phyloP scores from a whole-genome alignment of 2,113 vertebrate genomes.

The Fukomys damarensis region DNA sequence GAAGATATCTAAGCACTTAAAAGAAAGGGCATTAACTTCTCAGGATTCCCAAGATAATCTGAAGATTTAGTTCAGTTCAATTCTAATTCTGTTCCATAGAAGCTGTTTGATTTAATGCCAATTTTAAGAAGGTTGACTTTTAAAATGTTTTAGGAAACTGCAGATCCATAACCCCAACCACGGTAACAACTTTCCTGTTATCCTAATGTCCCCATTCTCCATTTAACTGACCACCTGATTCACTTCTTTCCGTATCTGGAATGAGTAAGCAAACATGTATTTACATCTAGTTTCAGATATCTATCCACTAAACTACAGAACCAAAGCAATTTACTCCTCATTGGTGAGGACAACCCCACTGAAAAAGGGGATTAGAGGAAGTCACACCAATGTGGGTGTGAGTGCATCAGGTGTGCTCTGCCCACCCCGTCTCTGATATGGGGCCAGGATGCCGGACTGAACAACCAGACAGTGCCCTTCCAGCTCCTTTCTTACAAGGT shows the following conservation, averaged over 20 bases:
- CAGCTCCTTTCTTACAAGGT: background rate
- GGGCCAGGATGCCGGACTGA: background rate
- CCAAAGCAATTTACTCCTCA: background rate
- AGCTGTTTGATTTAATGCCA: background rate
- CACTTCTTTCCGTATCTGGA: background rate
- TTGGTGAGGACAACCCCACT: background rate
- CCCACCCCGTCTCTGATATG: rapidly evolving
- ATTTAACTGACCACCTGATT: background rate
- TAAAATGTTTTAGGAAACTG: conserved; percentile 37
- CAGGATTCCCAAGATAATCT: conserved; percentile 43
- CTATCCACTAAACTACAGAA: conserved; percentile 39
- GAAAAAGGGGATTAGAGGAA: background rate
- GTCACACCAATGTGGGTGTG: too few species aligned
- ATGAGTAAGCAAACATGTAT: background rate
- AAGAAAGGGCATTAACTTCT: conserved; percentile 44
- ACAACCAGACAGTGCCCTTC: background rate
- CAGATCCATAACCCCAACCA: background rate
- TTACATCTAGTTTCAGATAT: background rate
- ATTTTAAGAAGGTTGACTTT: conserved; percentile 23
- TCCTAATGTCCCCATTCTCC: background rate
- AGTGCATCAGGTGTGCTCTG: background rate
- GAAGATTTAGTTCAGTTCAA: conserved; percentile 23
- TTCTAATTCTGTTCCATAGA: conserved; percentile 10
- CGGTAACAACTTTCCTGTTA: background rate
- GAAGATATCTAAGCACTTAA: conserved; percentile 20